Evolutionary conservation across 1,140 invertebrate genomes (phyloP), one percentile per base, ranked within the genome.

Genomic region (Drosophila chauvacae): DNA sequence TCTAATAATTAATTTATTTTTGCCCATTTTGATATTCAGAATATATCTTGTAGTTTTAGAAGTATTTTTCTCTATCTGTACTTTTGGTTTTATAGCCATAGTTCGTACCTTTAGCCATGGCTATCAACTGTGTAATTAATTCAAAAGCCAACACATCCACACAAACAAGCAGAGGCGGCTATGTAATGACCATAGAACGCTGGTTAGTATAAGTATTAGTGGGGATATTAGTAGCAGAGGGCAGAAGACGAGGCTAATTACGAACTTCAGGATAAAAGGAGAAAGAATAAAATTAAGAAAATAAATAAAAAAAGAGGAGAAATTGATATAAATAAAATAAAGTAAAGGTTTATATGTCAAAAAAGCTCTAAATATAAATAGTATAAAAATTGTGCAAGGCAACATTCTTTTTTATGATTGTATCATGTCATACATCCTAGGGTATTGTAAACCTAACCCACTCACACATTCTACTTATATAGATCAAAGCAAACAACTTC

Each of bases 51-150:
- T 16, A 9, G 6, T 10, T 18, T 14, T 23, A 6, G 2, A 14
- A 18, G 3, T 2, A 20, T 11, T 68, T 64, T 68, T 63, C 13
- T 69, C 7, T 11, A 1, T 7, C 18, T 69, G 35, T 13, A 28
- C 11, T 44, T 39, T 26, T 20, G 35, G 33, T 44, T 48, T 58
- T 71, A 71, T 41, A 58, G 64, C 41, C 35, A 42, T 33, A 57
- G 39, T 47, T 56, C 26, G 28, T 66, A 70, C 66, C 66, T 66
- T 44, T 70, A 53, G 66, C 62, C 53, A 58, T 75, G 60, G 74
- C 74, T 77, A 77, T 78, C 79, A 88, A 81, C 66, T 81, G 77
- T 66, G 81, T 88, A 90, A 88, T 88, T 88, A 90, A 88, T 88
- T 88, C 77, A 75, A 81, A 77, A 83, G 70, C 69, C 74, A 37